phyloP scores from a whole-genome alignment of 2,888 invertebrate species.

The Parnassius orleans region DNA sequence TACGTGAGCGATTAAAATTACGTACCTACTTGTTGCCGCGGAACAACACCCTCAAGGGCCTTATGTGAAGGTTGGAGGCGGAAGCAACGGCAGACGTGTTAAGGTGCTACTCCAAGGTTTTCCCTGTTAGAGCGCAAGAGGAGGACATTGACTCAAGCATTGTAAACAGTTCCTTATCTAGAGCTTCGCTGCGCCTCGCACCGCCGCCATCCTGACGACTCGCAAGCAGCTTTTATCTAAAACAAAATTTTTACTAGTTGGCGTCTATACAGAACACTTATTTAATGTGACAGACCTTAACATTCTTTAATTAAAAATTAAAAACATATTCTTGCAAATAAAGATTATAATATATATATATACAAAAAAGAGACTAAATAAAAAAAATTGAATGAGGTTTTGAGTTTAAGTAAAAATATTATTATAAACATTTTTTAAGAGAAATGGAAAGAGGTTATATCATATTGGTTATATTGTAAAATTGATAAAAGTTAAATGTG shows the following conservation, averaged over 20 bases:
- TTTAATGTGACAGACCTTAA: constrained; percentile 18
- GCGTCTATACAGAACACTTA: constrained; percentile 25
- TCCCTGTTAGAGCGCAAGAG: constrained; percentile 66
- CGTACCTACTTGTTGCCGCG: constrained; percentile 36
- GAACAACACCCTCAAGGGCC: constrained; percentile 63
- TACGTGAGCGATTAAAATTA: constrained; percentile 34
- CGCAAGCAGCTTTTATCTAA: constrained; percentile 74
- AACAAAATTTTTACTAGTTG: constrained; percentile 52
- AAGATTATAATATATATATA: too few species aligned
- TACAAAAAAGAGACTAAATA: too few species aligned
- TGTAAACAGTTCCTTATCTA: constrained; percentile 81
- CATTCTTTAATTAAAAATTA: neutral
- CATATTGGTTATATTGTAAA: too few species aligned
- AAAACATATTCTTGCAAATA: too few species aligned
- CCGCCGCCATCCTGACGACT: constrained; percentile 51
- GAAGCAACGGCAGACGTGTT: constrained; percentile 51
- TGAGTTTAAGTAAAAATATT: too few species aligned
- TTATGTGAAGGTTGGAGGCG: constrained; percentile 42
- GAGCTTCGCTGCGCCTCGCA: constrained; percentile 52
- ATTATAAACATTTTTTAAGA: too few species aligned
- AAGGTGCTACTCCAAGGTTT: constrained; percentile 70
- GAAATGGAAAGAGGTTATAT: too few species aligned
- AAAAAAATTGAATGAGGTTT: too few species aligned
- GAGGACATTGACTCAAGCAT: constrained; percentile 80
- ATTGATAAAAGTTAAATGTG: constrained; percentile 3